Base-by-base conservation (phyloP, 37 sponge, comb jelly and placozoan genomes). In the Theonella swinhoei region DNA sequence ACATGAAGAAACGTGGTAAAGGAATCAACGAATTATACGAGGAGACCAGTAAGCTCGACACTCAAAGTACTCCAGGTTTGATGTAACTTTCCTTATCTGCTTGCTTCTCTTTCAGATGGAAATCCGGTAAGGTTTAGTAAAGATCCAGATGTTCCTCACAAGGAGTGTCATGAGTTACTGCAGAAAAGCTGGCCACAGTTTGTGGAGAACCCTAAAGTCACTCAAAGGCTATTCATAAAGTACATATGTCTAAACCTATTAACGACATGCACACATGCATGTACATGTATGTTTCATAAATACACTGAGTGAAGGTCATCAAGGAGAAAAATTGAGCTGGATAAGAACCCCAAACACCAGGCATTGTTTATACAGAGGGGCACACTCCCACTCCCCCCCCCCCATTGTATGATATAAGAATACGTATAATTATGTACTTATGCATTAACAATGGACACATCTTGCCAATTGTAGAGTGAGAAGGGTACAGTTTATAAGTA, bases 141-240 rank as follows among this genome's bases (percentile, higher is more conserved):
- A 36, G 80, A 83, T 22, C 58, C 40, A 0, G 77, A 70, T 70
- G 84, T 86, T 40, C 11, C 80, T 9, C 47, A 60, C 4, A 75
- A 86, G 34, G 85, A 83, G 35, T 94, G 94, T 67, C 91, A 86
- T 17, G 20, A 40, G 20, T 73, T 94, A 1, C n/a, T n/a, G n/a
- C n/a, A n/a, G n/a, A n/a, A n/a, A n/a, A n/a, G n/a, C n/a, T n/a
- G n/a, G n/a, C n/a, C n/a, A n/a, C n/a, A n/a, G n/a, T n/a, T n/a
- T n/a, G n/a, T n/a, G n/a, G n/a, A n/a, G n/a, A n/a, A n/a, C 22
- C 81, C 66, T 42, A 95, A 95, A 62, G 79, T 91, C 47, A 80
- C 81, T 40, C 92, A 91, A 63, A 61, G 37, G 33, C 87, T 95
- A 5, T 95, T 95, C 39, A 77, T 95, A 70, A 91, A 59, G 95